phyloP scores from a whole-genome alignment of 2,888 invertebrate species.

The Helobdella robusta region DNA sequence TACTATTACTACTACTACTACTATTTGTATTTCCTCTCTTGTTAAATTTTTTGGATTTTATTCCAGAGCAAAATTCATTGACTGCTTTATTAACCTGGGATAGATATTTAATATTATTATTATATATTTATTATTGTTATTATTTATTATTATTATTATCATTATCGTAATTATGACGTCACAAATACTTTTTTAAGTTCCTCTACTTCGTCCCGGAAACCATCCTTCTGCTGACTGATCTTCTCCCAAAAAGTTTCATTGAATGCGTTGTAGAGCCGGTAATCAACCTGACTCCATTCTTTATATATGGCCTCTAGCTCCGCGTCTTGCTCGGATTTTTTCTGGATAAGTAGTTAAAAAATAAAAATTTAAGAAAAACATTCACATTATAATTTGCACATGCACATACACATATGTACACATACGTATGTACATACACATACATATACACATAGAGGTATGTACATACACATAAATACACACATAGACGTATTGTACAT shows the following conservation, averaged over 20 bases:
- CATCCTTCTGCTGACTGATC: constrained; percentile 35
- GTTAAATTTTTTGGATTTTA: too few relatives aligned
- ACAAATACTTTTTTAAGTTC: constrained; percentile 17
- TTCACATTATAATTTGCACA: too few relatives aligned
- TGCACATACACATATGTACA: too few relatives aligned
- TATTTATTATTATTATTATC: neutral
- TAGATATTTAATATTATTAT: too few relatives aligned
- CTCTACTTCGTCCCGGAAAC: constrained; percentile 36
- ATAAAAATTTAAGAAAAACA: too few relatives aligned
- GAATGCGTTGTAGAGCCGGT: constrained; percentile 42
- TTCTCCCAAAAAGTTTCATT: constrained; percentile 42
- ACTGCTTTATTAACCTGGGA: neutral
- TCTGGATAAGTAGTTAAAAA: too few relatives aligned
- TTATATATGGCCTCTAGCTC: constrained; percentile 36
- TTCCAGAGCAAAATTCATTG: neutral
- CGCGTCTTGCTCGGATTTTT: constrained; percentile 32
- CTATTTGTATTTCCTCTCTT: too few relatives aligned
- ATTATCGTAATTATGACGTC: neutral
- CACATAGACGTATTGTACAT: neutral
- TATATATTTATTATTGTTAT: neutral
- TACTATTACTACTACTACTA: too few relatives aligned
- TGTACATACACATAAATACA: neutral
- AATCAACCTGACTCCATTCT: constrained; percentile 42
- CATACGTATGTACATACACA: too few relatives aligned
- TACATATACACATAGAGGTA: neutral